These are phyloP conservation scores for Austrofundulus limnaeus DNA, from an alignment of 2,113 vertebrate genomes.

Conservation along the genomic window DNA sequence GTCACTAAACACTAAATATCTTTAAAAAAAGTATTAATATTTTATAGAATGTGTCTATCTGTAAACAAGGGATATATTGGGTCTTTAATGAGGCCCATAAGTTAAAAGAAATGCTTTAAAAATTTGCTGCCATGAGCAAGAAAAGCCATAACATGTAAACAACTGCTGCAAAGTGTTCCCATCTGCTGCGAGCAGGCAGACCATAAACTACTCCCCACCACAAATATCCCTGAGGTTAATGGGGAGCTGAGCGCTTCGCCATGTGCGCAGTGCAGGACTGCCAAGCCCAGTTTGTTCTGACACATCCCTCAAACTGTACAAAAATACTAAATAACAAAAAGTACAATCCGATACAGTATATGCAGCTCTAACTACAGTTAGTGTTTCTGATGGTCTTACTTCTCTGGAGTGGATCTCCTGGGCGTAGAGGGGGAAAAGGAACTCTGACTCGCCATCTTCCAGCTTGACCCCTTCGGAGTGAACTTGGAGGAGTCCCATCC, in stretches of 20 bases:
- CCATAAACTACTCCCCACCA: slow-evolving; percentile 64
- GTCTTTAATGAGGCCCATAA: slow-evolving; percentile 56
- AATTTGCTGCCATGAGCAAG: slow-evolving; percentile 64
- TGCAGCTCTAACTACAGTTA: slow-evolving; percentile 21
- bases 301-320: slow-evolving; percentile 37
- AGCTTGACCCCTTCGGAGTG: slow-evolving; percentile 87
- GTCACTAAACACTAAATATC: slow-evolving; percentile 25
- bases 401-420: slow-evolving; percentile 93
- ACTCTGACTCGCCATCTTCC: slow-evolving; percentile 96
- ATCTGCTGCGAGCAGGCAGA: slow-evolving; percentile 68
- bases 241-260: slow-evolving; percentile 51
- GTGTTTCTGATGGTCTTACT: slow-evolving; percentile 75
- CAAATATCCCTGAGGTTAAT: slow-evolving; percentile 73
- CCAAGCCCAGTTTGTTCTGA: slow-evolving; percentile 55
- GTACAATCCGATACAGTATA: slow-evolving; percentile 33
- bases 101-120: slow-evolving; percentile 13
- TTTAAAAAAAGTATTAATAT: slow-evolving; percentile 36
- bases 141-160: slow-evolving; percentile 69
- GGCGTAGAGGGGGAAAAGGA: slow-evolving; percentile 91
- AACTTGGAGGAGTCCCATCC: slow-evolving; percentile 92
- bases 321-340: slow-evolving; percentile 22
- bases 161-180: slow-evolving; percentile 76
- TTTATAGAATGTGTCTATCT: slow-evolving; percentile 32
- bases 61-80: slow-evolving; percentile 49
- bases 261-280: slow-evolving; percentile 41